Percentiles rank a stretch among this genome's conserved stretches.
Conservation (phyloP, 1,140 invertebrate genomes). For the Nephotettix cincticeps region DNA sequence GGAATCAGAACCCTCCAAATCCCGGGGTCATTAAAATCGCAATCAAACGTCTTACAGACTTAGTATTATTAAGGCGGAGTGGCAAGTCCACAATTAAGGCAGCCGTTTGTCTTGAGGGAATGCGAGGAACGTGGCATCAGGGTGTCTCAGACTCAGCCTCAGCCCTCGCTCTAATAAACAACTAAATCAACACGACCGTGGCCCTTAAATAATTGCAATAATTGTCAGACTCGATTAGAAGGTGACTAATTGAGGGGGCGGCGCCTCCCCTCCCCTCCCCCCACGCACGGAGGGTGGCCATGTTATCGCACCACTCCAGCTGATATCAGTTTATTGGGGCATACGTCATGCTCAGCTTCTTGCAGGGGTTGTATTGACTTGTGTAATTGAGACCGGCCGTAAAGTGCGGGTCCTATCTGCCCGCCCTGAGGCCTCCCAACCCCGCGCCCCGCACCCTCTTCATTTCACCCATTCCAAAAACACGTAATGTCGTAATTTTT, state of each 20-base stretch:
- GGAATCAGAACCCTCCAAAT: not conserved
- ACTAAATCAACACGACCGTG: not conserved
- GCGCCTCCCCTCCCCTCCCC: too few relatives aligned
- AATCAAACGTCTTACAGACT: constrained; percentile 10
- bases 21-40: not conserved
- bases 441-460: too few relatives aligned
- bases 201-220: constrained; percentile 10
- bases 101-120: not conserved
- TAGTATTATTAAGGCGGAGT: constrained; percentile 10
- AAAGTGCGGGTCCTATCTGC: not conserved
- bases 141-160: not conserved
- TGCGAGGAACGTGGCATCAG: not conserved
- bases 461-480: too few relatives aligned
- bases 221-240: constrained; percentile 14
- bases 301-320: not conserved
- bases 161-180: not conserved
- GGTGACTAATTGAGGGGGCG: constrained; percentile 1
- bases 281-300: not conserved
- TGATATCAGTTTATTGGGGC: not conserved
- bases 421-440: not conserved
- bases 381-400: not conserved
- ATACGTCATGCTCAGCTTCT: not conserved
- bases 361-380: not conserved
- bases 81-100: not conserved
- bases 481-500: too few relatives aligned